Percentiles rank a stretch among this genome's conserved stretches.
Evolutionary conservation across 2,888 invertebrate species (phyloP).

Genomic region (Chironomus riparius): DNA sequence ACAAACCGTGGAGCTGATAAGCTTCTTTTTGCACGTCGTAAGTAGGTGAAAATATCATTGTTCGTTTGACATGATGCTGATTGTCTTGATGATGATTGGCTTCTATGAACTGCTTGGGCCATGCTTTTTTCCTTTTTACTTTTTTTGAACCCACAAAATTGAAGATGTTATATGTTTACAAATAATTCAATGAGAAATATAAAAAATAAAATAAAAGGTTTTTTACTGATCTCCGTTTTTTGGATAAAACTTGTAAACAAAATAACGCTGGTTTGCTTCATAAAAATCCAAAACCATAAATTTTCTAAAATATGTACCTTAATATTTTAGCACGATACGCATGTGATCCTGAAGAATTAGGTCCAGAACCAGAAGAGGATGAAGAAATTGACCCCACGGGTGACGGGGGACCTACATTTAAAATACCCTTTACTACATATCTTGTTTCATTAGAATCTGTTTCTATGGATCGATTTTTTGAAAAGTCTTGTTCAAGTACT

Average conservation of each 20-base stretch:
- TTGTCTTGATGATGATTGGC: conserved; percentile 47
- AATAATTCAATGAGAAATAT: too few species aligned
- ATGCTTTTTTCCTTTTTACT: conserved; percentile 35
- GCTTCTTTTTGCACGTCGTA: conserved; percentile 36
- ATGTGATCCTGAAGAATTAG: not conserved
- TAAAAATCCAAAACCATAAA: too few species aligned
- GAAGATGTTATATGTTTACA: too few species aligned
- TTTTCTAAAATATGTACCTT: not conserved
- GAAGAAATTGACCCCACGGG: conserved; percentile 2
- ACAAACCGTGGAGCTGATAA: conserved; percentile 37
- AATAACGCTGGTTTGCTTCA: too few species aligned
- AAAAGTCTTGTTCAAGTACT: not conserved
- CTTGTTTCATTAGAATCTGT: not conserved
- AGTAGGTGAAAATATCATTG: conserved; percentile 33
- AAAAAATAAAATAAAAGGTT: too few species aligned
- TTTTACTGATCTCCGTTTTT: too few species aligned
- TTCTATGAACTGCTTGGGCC: conserved; percentile 43
- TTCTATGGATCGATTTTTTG: not conserved
- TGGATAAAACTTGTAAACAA: too few species aligned
- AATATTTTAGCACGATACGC: conserved; percentile 25
- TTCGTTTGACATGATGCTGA: conserved; percentile 23
- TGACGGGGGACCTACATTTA: conserved; percentile 16
- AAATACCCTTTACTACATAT: conserved; percentile 13
- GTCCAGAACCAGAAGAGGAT: conserved; percentile 5
- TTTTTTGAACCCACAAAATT: not conserved